These are phyloP conservation scores for Falco peregrinus DNA, from an alignment of 2,797 vertebrate genomes.

Conservation along the genomic window DNA sequence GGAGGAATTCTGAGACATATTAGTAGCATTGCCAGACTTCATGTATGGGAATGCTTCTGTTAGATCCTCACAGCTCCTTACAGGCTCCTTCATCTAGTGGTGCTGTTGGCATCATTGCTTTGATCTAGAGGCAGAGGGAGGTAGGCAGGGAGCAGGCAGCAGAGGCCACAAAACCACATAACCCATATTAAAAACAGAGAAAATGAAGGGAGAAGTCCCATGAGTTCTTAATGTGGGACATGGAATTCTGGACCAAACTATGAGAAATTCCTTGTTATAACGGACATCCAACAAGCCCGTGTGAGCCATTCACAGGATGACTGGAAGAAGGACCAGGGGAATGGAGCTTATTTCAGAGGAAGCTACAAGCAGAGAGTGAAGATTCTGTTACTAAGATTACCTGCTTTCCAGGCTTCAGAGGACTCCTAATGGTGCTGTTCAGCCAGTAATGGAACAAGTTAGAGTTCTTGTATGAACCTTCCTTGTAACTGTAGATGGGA, in stretches of 20 bases:
- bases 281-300: neutral
- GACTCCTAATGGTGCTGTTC: neutral
- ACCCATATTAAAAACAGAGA: neutral
- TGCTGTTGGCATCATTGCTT: neutral
- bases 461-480: neutral
- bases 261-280: neutral
- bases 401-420: conserved; percentile 26
- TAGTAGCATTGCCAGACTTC: neutral
- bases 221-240: neutral
- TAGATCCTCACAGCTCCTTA: neutral
- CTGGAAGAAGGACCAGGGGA: neutral
- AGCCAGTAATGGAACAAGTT: neutral
- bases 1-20: neutral
- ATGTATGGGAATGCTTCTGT: neutral
- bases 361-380: neutral
- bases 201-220: neutral
- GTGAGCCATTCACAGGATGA: neutral
- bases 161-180: neutral
- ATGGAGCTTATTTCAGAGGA: neutral
- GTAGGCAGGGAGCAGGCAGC: neutral
- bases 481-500: neutral
- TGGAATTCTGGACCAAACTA: neutral
- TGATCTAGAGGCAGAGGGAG: neutral
- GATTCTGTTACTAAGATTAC: neutral
- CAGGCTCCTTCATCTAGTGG: neutral